Conservation (phyloP, 2,888 invertebrate species). For the Fragum whitleyi region DNA sequence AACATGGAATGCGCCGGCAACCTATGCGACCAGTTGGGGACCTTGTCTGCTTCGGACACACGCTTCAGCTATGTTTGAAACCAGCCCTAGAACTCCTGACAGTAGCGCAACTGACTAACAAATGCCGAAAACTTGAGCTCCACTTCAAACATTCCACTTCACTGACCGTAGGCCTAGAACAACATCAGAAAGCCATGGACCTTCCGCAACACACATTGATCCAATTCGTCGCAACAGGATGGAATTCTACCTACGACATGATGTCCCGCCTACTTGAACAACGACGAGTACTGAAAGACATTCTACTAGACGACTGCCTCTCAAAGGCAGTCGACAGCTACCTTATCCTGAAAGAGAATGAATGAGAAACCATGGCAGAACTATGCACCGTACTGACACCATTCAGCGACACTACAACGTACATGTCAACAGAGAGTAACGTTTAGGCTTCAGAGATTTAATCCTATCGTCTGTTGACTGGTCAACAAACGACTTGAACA, state of each 20-base stretch:
- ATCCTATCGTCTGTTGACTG: constrained; percentile 35
- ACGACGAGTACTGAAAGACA: constrained; percentile 32
- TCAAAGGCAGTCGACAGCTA: constrained; percentile 27
- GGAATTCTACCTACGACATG: constrained; percentile 44
- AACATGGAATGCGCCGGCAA: constrained; percentile 36
- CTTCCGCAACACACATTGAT: constrained; percentile 31
- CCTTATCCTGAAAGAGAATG: constrained; percentile 21
- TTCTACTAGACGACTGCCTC: constrained; percentile 26
- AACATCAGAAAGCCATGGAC: constrained; percentile 23
- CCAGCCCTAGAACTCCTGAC: constrained; percentile 31
- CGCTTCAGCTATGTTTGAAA: constrained; percentile 44
- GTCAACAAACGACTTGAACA: constrained; percentile 13
- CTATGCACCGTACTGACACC: constrained; percentile 23
- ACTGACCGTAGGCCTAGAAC: constrained; percentile 28
- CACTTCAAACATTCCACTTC: constrained; percentile 54
- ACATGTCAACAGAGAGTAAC: constrained; percentile 30
- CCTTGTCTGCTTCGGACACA: constrained; percentile 39
- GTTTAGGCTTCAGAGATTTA: constrained; percentile 19
- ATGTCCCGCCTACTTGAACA: constrained; percentile 38
- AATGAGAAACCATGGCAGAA: constrained; percentile 30
- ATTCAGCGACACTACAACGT: constrained; percentile 22
- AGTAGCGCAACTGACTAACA: constrained; percentile 13
- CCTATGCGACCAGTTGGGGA: constrained; percentile 32
- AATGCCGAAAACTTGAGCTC: constrained; percentile 37
- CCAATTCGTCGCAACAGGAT: constrained; percentile 33